phyloP scores from a whole-genome alignment of 2,888 invertebrate species.

The Lymantria dispar region DNA sequence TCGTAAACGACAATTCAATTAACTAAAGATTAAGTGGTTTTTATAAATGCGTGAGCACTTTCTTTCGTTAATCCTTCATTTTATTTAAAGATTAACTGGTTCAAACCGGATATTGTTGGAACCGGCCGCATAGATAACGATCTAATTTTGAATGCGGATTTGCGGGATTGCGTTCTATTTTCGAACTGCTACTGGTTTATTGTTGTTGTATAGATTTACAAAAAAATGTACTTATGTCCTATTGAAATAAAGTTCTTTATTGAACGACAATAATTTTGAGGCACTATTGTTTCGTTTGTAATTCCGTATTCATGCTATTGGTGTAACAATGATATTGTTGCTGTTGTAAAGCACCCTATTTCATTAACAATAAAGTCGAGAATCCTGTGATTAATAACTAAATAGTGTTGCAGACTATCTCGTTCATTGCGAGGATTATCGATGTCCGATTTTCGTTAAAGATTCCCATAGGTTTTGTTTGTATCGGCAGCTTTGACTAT shows the following conservation, averaged over 20 bases:
- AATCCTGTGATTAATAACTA: neutral
- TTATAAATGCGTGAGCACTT: slow-evolving; percentile 25
- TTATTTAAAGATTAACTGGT: slow-evolving; percentile 33
- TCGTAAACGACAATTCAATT: slow-evolving; percentile 34
- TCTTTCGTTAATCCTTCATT: slow-evolving; percentile 33
- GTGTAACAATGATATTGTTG: slow-evolving; percentile 17
- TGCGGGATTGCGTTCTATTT: slow-evolving; percentile 50
- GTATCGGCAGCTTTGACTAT: slow-evolving; percentile 35
- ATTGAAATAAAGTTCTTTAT: neutral
- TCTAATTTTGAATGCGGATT: slow-evolving; percentile 71
- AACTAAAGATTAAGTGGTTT: slow-evolving; percentile 32
- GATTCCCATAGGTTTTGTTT: slow-evolving; percentile 49
- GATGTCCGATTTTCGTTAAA: slow-evolving; percentile 48
- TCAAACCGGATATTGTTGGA: slow-evolving; percentile 48
- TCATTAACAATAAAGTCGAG: neutral
- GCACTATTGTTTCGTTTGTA: slow-evolving; percentile 17
- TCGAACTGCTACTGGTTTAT: slow-evolving; percentile 29
- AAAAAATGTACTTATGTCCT: neutral
- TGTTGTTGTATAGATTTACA: slow-evolving; percentile 19
- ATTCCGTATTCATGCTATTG: slow-evolving; percentile 25
- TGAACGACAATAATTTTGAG: neutral
- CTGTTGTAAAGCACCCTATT: slow-evolving; percentile 4
- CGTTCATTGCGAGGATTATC: slow-evolving; percentile 49
- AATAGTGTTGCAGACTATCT: slow-evolving; percentile 14
- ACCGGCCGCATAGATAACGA: slow-evolving; percentile 65